Conservation (phyloP, 1,140 invertebrate genomes). For the Archegozetes longisetosus region DNA sequence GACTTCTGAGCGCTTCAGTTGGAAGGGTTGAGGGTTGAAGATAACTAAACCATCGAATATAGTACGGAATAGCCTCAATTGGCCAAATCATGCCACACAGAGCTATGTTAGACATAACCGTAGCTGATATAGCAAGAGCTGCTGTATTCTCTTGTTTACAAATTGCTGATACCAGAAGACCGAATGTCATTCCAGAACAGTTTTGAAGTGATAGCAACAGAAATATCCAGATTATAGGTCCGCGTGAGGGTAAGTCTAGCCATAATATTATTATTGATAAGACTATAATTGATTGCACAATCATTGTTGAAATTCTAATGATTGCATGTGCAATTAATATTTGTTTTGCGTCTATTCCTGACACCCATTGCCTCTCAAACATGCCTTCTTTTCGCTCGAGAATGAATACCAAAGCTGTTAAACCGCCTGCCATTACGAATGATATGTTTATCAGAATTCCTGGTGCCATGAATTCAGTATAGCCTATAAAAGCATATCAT, state of each 20-base stretch:
- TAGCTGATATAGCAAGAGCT: no score
- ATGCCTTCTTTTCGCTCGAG: slow-evolving; percentile 78
- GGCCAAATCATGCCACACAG: slow-evolving; percentile 76
- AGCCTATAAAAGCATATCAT: no score
- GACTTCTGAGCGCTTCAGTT: slow-evolving; percentile 66
- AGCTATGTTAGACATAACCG: no score
- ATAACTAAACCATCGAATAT: slow-evolving; percentile 59
- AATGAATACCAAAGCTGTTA: slow-evolving; percentile 78
- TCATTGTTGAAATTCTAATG: slow-evolving; percentile 86
- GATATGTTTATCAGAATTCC: slow-evolving; percentile 50
- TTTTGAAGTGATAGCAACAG: no score
- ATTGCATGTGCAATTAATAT: slow-evolving; percentile 78
- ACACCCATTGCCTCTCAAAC: slow-evolving; percentile 70
- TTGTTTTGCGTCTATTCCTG: slow-evolving; percentile 71
- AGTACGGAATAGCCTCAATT: slow-evolving; percentile 68
- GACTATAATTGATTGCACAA: slow-evolving; percentile 70
- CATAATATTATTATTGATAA: slow-evolving; percentile 65
- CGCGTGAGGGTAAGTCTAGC: no score
- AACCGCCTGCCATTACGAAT: slow-evolving; percentile 80
- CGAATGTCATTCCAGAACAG: no score
- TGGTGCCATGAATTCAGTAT: slow-evolving; percentile 41
- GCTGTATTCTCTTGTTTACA: slow-evolving; percentile 79
- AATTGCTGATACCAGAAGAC: slow-evolving; percentile 68
- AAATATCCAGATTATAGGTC: no score
- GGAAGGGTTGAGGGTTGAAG: slow-evolving; percentile 74